Evolutionary conservation across 2,888 invertebrate species (phyloP).

Genomic region (Synanthedon andrenaeformis): DNA sequence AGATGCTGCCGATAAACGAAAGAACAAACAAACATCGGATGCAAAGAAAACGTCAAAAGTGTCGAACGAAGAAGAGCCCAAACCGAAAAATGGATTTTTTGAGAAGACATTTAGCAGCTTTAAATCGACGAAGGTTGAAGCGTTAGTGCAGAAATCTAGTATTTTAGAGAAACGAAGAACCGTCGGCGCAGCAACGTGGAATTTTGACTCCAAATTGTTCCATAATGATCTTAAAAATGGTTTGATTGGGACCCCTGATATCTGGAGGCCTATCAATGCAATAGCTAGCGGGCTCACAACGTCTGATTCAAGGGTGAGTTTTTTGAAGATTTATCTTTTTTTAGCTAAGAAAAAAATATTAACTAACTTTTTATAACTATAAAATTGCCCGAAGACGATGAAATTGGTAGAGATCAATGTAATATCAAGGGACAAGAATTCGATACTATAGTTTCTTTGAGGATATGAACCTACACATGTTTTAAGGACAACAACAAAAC

Average conservation of each 20-base stretch:
- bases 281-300: conserved; percentile 73
- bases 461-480: no score
- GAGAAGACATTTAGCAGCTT: conserved; percentile 62
- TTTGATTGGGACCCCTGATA: conserved; percentile 75
- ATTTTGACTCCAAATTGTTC: conserved; percentile 74
- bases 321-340: not conserved
- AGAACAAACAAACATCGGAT: conserved; percentile 40
- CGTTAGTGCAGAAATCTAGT: conserved; percentile 48
- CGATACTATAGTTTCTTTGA: no score
- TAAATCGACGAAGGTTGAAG: conserved; percentile 54
- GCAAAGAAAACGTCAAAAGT: conserved; percentile 42
- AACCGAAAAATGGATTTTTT: conserved; percentile 62
- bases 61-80: conserved; percentile 55
- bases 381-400: no score
- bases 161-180: conserved; percentile 74
- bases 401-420: no score
- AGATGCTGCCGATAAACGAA: conserved; percentile 42
- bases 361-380: no score
- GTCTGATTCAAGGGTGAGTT: conserved; percentile 64
- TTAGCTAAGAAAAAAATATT: not conserved
- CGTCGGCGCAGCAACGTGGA: conserved; percentile 77
- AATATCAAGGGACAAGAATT: no score
- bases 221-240: conserved; percentile 71
- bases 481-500: no score
- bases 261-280: conserved; percentile 76